A percentile compares a stretch with the other conserved stretches of the same genome.
Conservation (phyloP, 2,797 vertebrate species). For the Malacoctenus gilli region DNA sequence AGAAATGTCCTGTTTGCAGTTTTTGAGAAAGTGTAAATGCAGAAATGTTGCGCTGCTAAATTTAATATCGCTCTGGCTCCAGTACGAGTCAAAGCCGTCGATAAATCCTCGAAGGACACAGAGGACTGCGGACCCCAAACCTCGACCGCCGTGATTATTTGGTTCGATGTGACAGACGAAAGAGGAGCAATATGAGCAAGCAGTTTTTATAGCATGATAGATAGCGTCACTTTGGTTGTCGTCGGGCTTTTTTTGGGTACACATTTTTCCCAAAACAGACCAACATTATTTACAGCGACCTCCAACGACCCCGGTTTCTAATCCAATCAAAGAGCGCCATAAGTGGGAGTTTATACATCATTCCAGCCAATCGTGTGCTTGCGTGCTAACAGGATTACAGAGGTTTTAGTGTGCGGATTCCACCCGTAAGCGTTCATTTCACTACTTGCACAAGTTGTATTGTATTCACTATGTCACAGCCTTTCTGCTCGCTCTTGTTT, state of each 20-base stretch:
- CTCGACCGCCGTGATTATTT: conserved; percentile 71
- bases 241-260: conserved; percentile 33
- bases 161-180: conserved; percentile 66
- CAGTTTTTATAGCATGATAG: conserved; percentile 53
- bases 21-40: conserved; percentile 79
- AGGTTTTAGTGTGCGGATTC: conserved; percentile 70
- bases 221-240: conserved; percentile 64
- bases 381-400: conserved; percentile 78
- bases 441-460: conserved; percentile 57
- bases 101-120: conserved; percentile 69
- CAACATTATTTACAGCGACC: conserved; percentile 60
- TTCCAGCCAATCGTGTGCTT: conserved; percentile 74
- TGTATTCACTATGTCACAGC: conserved; percentile 47
- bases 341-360: conserved; percentile 63
- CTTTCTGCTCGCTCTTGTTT: conserved; percentile 33
- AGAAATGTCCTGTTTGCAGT: conserved; percentile 78
- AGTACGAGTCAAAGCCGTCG: conserved; percentile 60
- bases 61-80: conserved; percentile 73
- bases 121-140: conserved; percentile 69
- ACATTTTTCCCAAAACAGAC: conserved; percentile 49
- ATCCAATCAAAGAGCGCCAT: conserved; percentile 76
- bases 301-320: conserved; percentile 67
- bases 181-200: conserved; percentile 44
- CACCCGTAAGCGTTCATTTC: conserved; percentile 55
- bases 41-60: conserved; percentile 77